Evolutionary conservation across 2,797 vertebrate species (phyloP).

Genomic region (Rhynchotus rufescens): DNA sequence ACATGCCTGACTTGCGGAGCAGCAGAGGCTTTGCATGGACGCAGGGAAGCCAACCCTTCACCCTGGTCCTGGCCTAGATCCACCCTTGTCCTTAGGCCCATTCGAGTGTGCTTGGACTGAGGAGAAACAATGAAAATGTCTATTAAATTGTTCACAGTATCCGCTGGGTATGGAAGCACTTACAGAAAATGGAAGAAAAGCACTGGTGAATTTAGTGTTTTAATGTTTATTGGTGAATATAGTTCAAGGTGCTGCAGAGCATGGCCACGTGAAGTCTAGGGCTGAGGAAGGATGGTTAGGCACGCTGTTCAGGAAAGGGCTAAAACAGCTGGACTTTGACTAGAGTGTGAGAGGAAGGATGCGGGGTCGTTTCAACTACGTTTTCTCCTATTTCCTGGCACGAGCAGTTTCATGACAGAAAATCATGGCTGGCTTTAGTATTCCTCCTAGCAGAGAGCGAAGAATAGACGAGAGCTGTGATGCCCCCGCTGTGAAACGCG

Average conservation of each 20-base stretch:
- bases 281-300: neutral
- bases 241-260: neutral
- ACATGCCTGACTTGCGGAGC: neutral
- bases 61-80: neutral
- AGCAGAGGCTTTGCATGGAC: neutral
- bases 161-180: neutral
- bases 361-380: neutral
- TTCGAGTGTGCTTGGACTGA: neutral
- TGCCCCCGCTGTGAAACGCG: too few species aligned
- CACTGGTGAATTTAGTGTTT: too few species aligned
- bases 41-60: neutral
- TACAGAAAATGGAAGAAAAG: neutral
- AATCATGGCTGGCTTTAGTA: neutral
- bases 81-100: neutral
- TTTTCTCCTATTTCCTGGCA: neutral
- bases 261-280: neutral
- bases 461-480: neutral
- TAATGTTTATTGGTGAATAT: neutral
- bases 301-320: neutral
- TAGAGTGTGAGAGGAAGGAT: neutral
- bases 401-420: rapidly evolving
- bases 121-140: neutral
- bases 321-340: neutral
- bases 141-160: neutral
- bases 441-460: neutral